These are phyloP conservation scores for Megastigmus dorsalis DNA, from an alignment of 2,888 invertebrate species.

Conservation along the genomic window DNA sequence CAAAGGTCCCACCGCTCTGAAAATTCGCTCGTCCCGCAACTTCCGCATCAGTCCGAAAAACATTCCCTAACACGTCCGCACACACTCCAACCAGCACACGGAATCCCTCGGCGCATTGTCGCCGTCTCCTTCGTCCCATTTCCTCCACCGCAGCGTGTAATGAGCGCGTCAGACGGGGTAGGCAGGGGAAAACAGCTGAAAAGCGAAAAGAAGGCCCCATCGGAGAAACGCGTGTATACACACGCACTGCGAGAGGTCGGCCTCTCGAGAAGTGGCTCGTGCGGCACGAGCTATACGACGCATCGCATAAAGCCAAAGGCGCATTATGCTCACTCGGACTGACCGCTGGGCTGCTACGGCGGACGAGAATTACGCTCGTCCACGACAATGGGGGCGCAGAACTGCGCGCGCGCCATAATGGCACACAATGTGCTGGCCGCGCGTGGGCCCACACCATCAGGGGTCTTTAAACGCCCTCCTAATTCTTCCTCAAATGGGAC, in stretches of 20 bases:
- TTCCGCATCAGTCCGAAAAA: too few species aligned
- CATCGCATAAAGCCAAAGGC: too few species aligned
- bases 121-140: too few species aligned
- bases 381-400: not conserved
- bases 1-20: too few species aligned
- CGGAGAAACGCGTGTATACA: too few species aligned
- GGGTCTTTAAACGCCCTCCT: constrained; percentile 43
- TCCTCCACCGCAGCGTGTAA: too few species aligned
- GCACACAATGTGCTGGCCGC: constrained; percentile 16
- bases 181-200: constrained; percentile 32
- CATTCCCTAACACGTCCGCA: too few species aligned
- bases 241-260: too few species aligned
- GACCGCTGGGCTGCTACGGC: not conserved
- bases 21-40: too few species aligned
- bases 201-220: not conserved
- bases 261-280: constrained; percentile 21
- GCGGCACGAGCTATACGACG: not conserved
- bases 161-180: too few species aligned
- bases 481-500: constrained; percentile 41
- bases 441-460: constrained; percentile 17
- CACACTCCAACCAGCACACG: too few species aligned
- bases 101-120: too few species aligned
- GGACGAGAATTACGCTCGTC: not conserved
- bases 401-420: not conserved
- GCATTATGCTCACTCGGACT: not conserved